Percentiles rank a stretch among this genome's conserved stretches.
Evolutionary conservation across 1,140 invertebrate species (phyloP).

Genomic region (Archivesica marissinica): DNA sequence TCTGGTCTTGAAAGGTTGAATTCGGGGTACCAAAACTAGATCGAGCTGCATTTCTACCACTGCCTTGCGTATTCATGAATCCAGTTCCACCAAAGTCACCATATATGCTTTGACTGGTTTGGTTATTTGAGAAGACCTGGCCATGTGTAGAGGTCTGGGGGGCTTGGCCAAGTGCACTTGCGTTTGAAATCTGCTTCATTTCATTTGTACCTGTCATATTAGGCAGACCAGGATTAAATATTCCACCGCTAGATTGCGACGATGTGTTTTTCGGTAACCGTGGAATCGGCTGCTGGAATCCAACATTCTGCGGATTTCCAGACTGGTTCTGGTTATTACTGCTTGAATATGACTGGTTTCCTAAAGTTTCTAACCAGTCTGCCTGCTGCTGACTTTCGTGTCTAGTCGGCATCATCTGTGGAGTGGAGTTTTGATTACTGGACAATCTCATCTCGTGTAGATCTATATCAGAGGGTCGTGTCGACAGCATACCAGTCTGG

Average conservation of each 20-base stretch:
- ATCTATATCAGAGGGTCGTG: constrained; percentile 59
- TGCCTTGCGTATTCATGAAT: constrained; percentile 20
- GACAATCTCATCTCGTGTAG: constrained; percentile 50
- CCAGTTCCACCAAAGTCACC: not conserved
- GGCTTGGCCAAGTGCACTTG: not conserved
- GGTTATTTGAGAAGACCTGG: not conserved
- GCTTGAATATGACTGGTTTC: constrained; percentile 18
- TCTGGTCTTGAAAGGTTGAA: not conserved
- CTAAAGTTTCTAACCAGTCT: not conserved
- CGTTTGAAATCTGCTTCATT: not conserved
- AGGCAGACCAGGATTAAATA: constrained; percentile 48
- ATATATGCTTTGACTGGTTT: not conserved
- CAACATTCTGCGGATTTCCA: not conserved
- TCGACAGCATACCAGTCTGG: constrained; percentile 13
- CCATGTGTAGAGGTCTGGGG: not conserved
- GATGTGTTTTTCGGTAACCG: not conserved
- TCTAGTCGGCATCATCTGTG: constrained; percentile 10
- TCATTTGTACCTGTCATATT: not conserved
- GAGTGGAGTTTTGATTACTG: constrained; percentile 44
- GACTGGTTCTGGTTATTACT: constrained; percentile 11
- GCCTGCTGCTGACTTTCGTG: not conserved
- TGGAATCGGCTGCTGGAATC: constrained; percentile 14
- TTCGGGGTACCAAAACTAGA: not conserved
- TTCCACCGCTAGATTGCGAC: not conserved
- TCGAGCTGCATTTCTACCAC: not conserved